phyloP scores from a whole-genome alignment of 1,140 invertebrate genomes.

The Amyelois transitella region DNA sequence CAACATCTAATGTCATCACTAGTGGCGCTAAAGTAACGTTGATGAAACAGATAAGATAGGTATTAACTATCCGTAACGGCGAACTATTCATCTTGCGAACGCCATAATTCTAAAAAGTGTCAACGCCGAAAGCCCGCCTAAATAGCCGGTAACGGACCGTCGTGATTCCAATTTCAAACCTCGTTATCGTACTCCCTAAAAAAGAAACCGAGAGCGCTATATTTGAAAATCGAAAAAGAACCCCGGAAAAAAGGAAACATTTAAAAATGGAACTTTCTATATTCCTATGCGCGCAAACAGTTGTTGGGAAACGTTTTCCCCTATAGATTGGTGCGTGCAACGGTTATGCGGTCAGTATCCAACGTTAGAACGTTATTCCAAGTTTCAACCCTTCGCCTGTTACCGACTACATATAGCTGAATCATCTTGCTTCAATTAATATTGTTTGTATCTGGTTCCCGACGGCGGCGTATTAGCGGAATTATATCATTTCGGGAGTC shows the following conservation, averaged over 20 bases:
- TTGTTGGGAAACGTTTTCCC: neutral
- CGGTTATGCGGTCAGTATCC: conserved; percentile 15
- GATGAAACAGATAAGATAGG: conserved; percentile 35
- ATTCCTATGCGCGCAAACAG: conserved; percentile 21
- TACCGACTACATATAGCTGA: conserved; percentile 39
- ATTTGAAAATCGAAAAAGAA: conserved; percentile 30
- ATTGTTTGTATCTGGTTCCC: conserved; percentile 60
- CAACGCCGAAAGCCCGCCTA: conserved; percentile 40
- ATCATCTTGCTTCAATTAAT: conserved; percentile 64
- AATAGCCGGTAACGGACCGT: conserved; percentile 42
- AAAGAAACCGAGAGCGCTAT: conserved; percentile 17
- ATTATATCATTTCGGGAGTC: conserved; percentile 52
- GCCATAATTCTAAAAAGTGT: conserved; percentile 41
- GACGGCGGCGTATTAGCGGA: conserved; percentile 54
- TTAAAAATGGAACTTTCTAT: conserved; percentile 26
- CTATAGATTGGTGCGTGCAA: neutral
- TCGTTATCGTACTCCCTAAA: conserved; percentile 44
- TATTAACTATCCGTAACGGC: conserved; percentile 34
- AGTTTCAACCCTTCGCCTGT: conserved; percentile 34
- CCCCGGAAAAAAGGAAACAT: conserved; percentile 11
- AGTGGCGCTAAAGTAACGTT: conserved; percentile 13
- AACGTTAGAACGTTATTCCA: conserved; percentile 16
- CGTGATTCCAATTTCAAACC: conserved; percentile 62
- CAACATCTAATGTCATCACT: neutral
- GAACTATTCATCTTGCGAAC: conserved; percentile 31